Percentiles rank a stretch among this genome's conserved stretches.
phyloP scores from a whole-genome alignment of 2,888 invertebrate genomes.

The Mellilla xanthometata region DNA sequence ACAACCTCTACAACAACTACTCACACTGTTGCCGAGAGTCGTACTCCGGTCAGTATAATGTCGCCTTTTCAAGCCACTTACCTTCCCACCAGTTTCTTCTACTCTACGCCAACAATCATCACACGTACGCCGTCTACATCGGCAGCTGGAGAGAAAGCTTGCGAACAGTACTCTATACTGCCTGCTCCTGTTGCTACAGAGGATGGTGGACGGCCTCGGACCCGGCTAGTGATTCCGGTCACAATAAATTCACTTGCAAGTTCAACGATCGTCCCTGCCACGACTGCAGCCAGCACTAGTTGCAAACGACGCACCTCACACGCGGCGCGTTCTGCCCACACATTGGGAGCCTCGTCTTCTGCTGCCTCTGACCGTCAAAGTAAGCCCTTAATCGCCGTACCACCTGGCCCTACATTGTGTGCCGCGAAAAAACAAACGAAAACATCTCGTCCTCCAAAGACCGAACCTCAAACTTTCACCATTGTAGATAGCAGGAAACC shows the following conservation, averaged over 20 bases:
- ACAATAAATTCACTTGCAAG: background rate
- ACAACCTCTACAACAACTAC: background rate
- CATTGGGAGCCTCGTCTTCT: background rate
- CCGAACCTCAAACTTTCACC: conserved; percentile 7
- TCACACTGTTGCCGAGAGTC: background rate
- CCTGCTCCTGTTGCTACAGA: no score
- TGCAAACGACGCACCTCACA: background rate
- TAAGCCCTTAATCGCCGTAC: background rate
- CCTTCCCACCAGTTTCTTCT: background rate
- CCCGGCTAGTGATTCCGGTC: conserved; percentile 1
- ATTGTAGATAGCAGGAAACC: conserved; percentile 5
- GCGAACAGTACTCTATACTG: background rate
- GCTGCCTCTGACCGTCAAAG: background rate
- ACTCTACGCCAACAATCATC: conserved; percentile 3
- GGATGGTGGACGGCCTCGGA: no score
- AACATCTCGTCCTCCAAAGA: background rate
- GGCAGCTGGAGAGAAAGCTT: background rate
- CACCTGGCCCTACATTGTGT: conserved; percentile 8
- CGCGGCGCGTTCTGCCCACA: background rate
- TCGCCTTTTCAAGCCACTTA: conserved; percentile 2
- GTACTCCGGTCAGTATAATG: conserved; percentile 1
- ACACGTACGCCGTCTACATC: background rate
- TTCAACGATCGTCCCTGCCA: background rate
- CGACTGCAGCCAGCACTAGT: background rate
- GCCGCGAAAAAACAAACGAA: background rate